Evolutionary conservation across 2,797 vertebrate genomes (phyloP).

Genomic region (Neosilurus mollespiculum): DNA sequence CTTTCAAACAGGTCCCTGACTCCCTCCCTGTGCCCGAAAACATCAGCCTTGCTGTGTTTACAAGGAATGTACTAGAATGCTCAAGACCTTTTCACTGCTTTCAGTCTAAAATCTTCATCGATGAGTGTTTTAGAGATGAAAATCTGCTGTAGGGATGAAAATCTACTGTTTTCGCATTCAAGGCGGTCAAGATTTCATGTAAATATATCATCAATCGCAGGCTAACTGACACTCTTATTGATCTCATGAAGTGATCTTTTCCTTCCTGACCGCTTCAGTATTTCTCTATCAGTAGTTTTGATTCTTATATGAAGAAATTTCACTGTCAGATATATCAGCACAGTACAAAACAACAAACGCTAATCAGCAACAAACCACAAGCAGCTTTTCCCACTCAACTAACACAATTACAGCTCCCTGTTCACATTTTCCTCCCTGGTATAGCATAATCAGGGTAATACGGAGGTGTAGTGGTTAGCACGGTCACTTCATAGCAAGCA

Average conservation of each 20-base stretch:
- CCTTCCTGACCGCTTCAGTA: not conserved
- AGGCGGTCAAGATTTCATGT: not conserved
- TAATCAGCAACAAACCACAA: not conserved
- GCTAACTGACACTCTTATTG: constrained; percentile 9
- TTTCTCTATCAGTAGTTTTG: not conserved
- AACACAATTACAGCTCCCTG: not conserved
- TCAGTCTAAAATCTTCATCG: not conserved
- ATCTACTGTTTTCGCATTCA: not conserved
- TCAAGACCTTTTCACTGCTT: not conserved
- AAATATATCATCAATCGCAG: not conserved
- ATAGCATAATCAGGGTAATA: no score
- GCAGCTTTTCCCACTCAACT: not conserved
- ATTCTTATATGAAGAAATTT: not conserved
- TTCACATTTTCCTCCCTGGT: no score
- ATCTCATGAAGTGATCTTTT: not conserved
- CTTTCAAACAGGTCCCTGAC: constrained; percentile 2
- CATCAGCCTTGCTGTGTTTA: not conserved
- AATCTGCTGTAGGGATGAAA: not conserved
- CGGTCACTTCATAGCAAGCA: no score
- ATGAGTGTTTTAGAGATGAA: not conserved
- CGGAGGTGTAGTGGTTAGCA: no score
- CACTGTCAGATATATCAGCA: not conserved
- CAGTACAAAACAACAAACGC: not conserved
- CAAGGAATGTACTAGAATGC: not conserved
- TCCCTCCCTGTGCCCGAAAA: not conserved